These are phyloP conservation scores for Neotragus pygmaeus DNA, from an alignment of 2,113 vertebrate genomes.

Conservation along the genomic window DNA sequence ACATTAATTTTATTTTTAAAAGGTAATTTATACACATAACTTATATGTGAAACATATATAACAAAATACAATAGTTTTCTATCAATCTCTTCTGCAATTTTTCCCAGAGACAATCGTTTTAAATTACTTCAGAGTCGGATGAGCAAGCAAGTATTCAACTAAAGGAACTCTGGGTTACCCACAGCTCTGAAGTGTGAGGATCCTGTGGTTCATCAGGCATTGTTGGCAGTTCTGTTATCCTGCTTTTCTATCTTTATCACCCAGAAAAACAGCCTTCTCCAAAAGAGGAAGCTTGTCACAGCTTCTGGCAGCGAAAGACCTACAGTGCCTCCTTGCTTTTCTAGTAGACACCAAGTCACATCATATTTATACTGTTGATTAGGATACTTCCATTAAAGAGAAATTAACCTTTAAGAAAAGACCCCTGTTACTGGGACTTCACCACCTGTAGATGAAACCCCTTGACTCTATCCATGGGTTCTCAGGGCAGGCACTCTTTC, in stretches of 20 bases:
- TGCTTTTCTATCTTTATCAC: background rate
- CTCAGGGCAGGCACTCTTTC: background rate
- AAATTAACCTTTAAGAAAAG: background rate
- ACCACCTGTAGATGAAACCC: background rate
- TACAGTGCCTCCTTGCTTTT: background rate
- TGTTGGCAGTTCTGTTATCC: background rate
- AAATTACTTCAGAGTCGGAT: background rate
- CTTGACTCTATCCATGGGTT: background rate
- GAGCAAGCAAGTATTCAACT: background rate
- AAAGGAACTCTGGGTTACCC: background rate
- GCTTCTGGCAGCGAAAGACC: background rate
- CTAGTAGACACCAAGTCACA: background rate
- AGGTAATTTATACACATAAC: background rate
- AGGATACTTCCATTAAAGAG: background rate
- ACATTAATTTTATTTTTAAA: conserved; percentile 18
- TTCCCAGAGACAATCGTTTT: background rate
- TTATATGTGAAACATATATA: background rate
- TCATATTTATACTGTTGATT: background rate
- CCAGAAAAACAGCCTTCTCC: background rate
- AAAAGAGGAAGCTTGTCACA: background rate
- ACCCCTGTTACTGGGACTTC: background rate
- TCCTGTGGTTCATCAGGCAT: background rate
- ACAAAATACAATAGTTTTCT: background rate
- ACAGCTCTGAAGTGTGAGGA: background rate
- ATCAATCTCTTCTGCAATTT: background rate